A percentile compares a stretch with the other conserved stretches of the same genome.
These are phyloP conservation scores for Escarpia spicata DNA, from an alignment of 2,888 invertebrate species.

Conservation along the genomic window DNA sequence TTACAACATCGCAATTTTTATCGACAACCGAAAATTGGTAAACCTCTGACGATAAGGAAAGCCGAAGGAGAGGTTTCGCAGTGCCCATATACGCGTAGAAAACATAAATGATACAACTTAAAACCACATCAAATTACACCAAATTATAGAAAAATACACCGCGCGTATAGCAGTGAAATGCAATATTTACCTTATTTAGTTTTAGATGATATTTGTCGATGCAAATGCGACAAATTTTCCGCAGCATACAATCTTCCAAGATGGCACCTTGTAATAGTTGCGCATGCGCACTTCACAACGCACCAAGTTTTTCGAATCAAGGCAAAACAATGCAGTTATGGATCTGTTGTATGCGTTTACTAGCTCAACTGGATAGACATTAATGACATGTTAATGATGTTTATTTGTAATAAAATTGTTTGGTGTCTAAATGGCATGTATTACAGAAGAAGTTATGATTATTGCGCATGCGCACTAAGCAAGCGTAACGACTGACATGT, in stretches of 20 bases:
- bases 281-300: background rate
- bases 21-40: background rate
- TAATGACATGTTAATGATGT: background rate
- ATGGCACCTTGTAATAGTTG: slow-evolving; percentile 3
- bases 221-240: background rate
- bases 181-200: slow-evolving; percentile 16
- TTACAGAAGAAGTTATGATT: background rate
- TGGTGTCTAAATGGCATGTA: background rate
- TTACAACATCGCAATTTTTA: slow-evolving; percentile 1
- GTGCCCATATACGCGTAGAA: slow-evolving; percentile 7
- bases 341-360: background rate
- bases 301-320: background rate
- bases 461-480: background rate
- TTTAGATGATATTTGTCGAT: background rate
- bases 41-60: background rate
- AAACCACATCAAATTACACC: background rate
- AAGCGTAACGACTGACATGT: slow-evolving; percentile 6
- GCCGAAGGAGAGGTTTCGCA: background rate
- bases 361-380: background rate
- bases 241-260: slow-evolving; percentile 4
- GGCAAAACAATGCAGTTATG: background rate
- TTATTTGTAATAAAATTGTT: background rate
- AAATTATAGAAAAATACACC: slow-evolving; percentile 5
- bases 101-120: slow-evolving; percentile 12
- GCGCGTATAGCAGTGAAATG: background rate